Conservation (phyloP, 2,888 invertebrate genomes). For the Ecliptopera silaceata region DNA sequence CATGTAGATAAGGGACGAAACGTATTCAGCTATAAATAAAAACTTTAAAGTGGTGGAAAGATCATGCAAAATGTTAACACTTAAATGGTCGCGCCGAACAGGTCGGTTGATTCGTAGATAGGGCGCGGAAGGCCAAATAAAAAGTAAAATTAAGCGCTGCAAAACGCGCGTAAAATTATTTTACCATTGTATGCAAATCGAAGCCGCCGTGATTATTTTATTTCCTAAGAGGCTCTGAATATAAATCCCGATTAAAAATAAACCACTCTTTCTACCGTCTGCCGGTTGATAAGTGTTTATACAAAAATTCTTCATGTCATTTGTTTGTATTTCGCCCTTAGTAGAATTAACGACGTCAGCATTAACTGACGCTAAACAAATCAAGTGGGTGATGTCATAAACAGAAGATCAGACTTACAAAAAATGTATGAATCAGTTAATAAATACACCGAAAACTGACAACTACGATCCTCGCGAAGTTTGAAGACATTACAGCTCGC, state of each 20-base stretch:
- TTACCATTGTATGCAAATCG: slow-evolving; percentile 83
- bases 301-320: slow-evolving; percentile 20
- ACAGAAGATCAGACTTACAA: slow-evolving; percentile 58
- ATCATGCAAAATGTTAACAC: slow-evolving; percentile 76
- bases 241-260: slow-evolving; percentile 78
- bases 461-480: slow-evolving; percentile 54
- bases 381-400: slow-evolving; percentile 47
- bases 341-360: too few relatives aligned
- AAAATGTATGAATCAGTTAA: slow-evolving; percentile 69
- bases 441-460: slow-evolving; percentile 68
- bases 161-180: slow-evolving; percentile 84
- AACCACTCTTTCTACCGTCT: slow-evolving; percentile 48
- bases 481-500: slow-evolving; percentile 63
- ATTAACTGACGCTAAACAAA: slow-evolving; percentile 40
- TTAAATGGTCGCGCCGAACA: slow-evolving; percentile 69
- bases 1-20: not conserved
- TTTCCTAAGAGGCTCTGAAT: slow-evolving; percentile 79
- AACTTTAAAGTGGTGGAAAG: slow-evolving; percentile 47
- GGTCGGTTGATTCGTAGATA: slow-evolving; percentile 81
- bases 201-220: slow-evolving; percentile 81
- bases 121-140: slow-evolving; percentile 78
- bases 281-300: slow-evolving; percentile 68
- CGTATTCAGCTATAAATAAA: slow-evolving; percentile 9
- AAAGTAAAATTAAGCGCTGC: slow-evolving; percentile 82
- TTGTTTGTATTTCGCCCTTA: slow-evolving; percentile 42